Evolutionary conservation across 2,888 invertebrate species (phyloP).

Genomic region (Chalcis sispes): DNA sequence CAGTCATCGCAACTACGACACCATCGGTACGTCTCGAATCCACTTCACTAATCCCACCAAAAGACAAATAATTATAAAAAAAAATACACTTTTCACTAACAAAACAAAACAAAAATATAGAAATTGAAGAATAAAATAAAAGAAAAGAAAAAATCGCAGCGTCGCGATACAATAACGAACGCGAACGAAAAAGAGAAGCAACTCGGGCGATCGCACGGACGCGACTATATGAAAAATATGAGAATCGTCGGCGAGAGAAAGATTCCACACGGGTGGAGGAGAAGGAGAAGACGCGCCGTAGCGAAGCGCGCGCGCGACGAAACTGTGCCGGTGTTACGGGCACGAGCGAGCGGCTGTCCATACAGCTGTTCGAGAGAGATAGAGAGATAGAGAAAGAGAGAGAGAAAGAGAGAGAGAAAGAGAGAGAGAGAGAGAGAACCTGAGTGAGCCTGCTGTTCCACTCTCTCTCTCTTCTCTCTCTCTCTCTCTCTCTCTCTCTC

Average conservation of each 20-base stretch:
- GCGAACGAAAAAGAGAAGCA: not conserved
- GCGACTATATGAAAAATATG: not conserved
- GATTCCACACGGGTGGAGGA: no score
- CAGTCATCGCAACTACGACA: no score
- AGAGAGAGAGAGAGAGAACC: not conserved
- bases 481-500: not conserved
- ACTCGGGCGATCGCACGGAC: not conserved
- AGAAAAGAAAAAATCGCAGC: not conserved
- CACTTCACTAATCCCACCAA: no score
- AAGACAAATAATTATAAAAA: no score
- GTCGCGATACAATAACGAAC: not conserved
- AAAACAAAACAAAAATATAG: no score
- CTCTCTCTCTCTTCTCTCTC: no score
- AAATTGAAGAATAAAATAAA: not conserved
- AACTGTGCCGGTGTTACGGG: constrained; percentile 8
- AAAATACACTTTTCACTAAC: no score
- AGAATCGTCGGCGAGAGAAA: not conserved
- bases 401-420: no score
- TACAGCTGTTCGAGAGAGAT: not conserved
- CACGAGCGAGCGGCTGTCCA: not conserved
- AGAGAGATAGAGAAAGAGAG: no score
- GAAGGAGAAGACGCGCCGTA: not conserved
- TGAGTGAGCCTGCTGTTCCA: constrained; percentile 24
- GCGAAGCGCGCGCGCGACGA: constrained; percentile 26
- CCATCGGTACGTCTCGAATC: no score